phyloP scores from a whole-genome alignment of 2,797 vertebrate species.

The Muraenolepis orangiensis region DNA sequence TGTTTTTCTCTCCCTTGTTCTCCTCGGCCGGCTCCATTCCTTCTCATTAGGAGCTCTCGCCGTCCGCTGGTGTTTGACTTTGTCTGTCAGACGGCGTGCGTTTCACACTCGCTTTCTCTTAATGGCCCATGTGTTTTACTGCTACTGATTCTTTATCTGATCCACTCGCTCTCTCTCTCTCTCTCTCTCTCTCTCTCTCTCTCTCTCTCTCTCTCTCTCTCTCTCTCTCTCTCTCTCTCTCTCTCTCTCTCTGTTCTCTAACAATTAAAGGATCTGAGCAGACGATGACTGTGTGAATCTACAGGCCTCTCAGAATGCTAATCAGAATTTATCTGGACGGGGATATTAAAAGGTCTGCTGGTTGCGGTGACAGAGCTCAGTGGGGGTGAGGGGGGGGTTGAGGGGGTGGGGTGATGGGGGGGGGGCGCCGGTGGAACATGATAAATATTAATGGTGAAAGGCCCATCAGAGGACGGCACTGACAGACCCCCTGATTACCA shows the following conservation, averaged over 20 bases:
- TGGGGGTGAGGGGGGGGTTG: no score
- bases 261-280: slow-evolving; percentile 52
- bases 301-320: slow-evolving; percentile 60
- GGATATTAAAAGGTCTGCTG: slow-evolving; percentile 59
- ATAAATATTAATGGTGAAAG: slow-evolving; percentile 73
- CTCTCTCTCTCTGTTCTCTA: neutral
- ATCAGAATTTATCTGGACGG: slow-evolving; percentile 69
- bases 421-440: slow-evolving; percentile 61
- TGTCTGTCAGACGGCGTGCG: neutral
- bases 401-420: no score
- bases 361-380: slow-evolving; percentile 66
- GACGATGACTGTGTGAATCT: slow-evolving; percentile 43
- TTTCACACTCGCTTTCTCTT: slow-evolving; percentile 1
- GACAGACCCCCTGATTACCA: slow-evolving; percentile 69
- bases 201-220: no score
- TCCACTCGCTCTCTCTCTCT: no score
- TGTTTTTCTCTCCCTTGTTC: neutral
- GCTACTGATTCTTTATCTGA: no score
- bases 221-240: no score
- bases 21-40: neutral
- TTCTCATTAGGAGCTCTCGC: neutral
- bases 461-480: slow-evolving; percentile 62
- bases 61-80: neutral
- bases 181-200: no score
- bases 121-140: neutral